phyloP scores from a whole-genome alignment of 2,113 vertebrate genomes.

The Edolisoma coerulescens region DNA sequence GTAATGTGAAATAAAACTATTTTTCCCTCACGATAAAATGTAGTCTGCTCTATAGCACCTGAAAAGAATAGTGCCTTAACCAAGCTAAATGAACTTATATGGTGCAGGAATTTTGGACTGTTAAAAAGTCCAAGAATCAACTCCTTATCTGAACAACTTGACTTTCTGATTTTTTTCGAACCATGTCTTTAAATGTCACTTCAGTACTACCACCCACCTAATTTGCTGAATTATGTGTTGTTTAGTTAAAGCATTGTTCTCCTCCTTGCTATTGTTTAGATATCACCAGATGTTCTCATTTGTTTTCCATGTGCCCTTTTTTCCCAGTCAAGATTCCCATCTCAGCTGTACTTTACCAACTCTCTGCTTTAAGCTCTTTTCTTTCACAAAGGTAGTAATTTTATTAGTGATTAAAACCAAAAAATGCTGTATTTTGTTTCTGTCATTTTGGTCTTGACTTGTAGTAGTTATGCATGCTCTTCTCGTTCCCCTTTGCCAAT shows the following conservation, averaged over 20 bases:
- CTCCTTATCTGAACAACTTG: background rate
- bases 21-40: background rate
- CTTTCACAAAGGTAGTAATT: background rate
- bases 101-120: background rate
- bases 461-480: background rate
- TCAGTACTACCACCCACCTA: constrained; percentile 15
- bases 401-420: background rate
- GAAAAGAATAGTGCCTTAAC: background rate
- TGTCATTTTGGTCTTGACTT: background rate
- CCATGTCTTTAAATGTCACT: background rate
- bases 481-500: background rate
- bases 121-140: background rate
- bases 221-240: constrained; percentile 39
- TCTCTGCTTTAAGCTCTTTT: background rate
- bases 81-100: background rate
- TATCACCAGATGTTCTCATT: constrained; percentile 46
- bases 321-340: background rate
- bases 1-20: background rate
- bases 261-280: constrained; percentile 48
- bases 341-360: background rate
- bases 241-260: constrained; percentile 47
- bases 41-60: background rate
- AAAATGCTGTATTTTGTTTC: background rate
- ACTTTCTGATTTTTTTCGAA: background rate
- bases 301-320: background rate